Base-by-base conservation (phyloP, 2,888 invertebrate species). In the Sinotaia quadrata region DNA sequence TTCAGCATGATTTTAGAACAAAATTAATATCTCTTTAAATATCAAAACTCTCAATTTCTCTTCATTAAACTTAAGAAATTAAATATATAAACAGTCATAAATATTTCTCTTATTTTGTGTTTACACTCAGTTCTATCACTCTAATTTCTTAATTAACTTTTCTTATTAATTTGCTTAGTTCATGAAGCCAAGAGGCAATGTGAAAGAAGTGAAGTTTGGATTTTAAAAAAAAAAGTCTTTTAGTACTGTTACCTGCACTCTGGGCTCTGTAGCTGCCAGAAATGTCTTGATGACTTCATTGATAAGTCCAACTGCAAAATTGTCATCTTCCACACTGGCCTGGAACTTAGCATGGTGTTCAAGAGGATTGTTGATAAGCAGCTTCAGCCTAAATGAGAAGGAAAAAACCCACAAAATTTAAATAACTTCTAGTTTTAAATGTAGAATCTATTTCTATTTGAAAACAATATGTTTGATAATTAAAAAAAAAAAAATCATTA, bases 211-310 rank as follows among this genome's bases (percentile, higher is more conserved):
- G n/a, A n/a, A n/a, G n/a, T n/a, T n/a, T n/a, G n/a, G n/a, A n/a
- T n/a, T n/a, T n/a, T n/a, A n/a, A n/a, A n/a, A n/a, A n/a, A n/a
- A n/a, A n/a, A n/a, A n/a, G n/a, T n/a, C n/a, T n/a, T n/a, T n/a
- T n/a, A n/a, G n/a, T n/a, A n/a, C n/a, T n/a, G n/a, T n/a, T 69
- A 81, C 81, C 77, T 83, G 83, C 34, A 81, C 74, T 57, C 79
- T 75, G 2, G 88, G 85, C 67, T 88, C 87, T 59, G 85, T 84
- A 10, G 89, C 87, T 44, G 89, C 86, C 34, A 89, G 81, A 77
- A 88, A 89, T 3, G 88, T 87, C 68, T 87, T 87, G 12, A 87
- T 84, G 27, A 89, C 80, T 61, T 88, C 87, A 67, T 83, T 85
- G 44, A 90, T 84, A 56, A 89, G 81, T 10, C 84, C 85, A 62